Conservation (phyloP, 1,140 invertebrate species). For the Drosophila trapezifrons region DNA sequence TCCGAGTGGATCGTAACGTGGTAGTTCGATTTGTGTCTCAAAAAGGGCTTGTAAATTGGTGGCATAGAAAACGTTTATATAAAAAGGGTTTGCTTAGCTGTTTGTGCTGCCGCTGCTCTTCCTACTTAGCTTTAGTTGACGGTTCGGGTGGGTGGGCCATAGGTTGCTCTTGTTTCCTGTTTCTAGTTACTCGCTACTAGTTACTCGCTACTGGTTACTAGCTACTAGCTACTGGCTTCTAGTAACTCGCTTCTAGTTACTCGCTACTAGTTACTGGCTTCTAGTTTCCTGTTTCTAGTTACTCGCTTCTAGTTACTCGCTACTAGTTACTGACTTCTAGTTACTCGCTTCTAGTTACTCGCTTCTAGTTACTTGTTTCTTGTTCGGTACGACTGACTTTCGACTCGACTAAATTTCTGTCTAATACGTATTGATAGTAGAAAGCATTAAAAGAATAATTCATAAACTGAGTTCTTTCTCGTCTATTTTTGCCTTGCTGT, state of each 20-base stretch:
- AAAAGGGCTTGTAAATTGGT: slow-evolving; percentile 47
- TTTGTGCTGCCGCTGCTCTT: slow-evolving; percentile 42
- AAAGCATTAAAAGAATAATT: slow-evolving; percentile 63
- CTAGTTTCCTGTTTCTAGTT: neutral
- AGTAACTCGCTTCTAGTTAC: neutral
- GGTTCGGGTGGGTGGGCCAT: slow-evolving; percentile 42
- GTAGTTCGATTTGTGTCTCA: slow-evolving; percentile 3
- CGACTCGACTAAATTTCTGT: slow-evolving; percentile 23
- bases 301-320: neutral
- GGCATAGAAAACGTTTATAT: slow-evolving; percentile 46
- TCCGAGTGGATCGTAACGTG: slow-evolving; percentile 4
- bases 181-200: neutral
- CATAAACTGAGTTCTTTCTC: slow-evolving; percentile 31
- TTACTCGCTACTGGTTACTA: neutral
- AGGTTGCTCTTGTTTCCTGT: slow-evolving; percentile 11
- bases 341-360: neutral
- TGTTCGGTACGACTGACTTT: slow-evolving; percentile 29
- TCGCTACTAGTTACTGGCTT: neutral
- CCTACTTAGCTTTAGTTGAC: slow-evolving; percentile 55
- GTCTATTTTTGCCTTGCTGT: slow-evolving; percentile 26
- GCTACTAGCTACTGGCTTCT: neutral
- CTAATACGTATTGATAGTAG: slow-evolving; percentile 35
- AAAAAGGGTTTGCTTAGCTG: slow-evolving; percentile 38
- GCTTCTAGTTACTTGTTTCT: neutral
- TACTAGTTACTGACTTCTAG: neutral